Evolutionary conservation across 2,888 invertebrate species (phyloP), one percentile per base, ranked within the genome.

Genomic region (Mimachlamys varia): DNA sequence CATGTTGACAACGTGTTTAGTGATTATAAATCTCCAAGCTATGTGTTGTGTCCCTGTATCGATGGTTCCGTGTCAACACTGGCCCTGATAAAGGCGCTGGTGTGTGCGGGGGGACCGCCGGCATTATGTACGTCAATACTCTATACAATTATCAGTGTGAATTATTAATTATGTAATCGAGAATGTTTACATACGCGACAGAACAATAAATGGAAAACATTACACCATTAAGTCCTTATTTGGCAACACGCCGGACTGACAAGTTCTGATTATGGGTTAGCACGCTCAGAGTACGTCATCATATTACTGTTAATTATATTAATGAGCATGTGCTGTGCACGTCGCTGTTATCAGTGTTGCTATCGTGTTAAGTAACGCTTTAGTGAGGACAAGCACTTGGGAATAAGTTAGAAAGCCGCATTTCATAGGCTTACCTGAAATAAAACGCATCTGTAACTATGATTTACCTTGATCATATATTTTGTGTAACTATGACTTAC

Each of bases 101-200:
- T 33, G 27, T 33, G 76, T 76, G 27, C 33, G 22, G 76, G 53
- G 76, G 76, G 76, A 76, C 76, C 12, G 58, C 19, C n/a, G 58
- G 15, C 0, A 7, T 0, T 76, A 13, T 22, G 33, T 27, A 27
- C 76, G 76, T 76, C 76, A 76, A 76, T 76, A 76, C 76, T 33
- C 5, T 10, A 76, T 76, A 76, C 27, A 76, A 76, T 76, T 76
- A 76, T 76, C 76, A 2, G 76, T 76, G 76, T 76, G 33, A 76
- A 76, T 76, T 76, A 76, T 76, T 76, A 76, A 76, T 76, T 76
- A 76, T 76, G 76, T 76, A 76, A 76, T 76, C 76, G 76, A 76
- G 76, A 76, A 33, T 76, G 76, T 76, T 76, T 76, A 76, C 76
- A 76, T 33, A 76, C 76, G 33, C 76, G 76, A 76, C 76, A 76